Percentiles rank a stretch among this genome's conserved stretches.
These are phyloP conservation scores for Phrynocephalus vlangalii DNA, from an alignment of 2,797 vertebrate species.

Conservation along the genomic window DNA sequence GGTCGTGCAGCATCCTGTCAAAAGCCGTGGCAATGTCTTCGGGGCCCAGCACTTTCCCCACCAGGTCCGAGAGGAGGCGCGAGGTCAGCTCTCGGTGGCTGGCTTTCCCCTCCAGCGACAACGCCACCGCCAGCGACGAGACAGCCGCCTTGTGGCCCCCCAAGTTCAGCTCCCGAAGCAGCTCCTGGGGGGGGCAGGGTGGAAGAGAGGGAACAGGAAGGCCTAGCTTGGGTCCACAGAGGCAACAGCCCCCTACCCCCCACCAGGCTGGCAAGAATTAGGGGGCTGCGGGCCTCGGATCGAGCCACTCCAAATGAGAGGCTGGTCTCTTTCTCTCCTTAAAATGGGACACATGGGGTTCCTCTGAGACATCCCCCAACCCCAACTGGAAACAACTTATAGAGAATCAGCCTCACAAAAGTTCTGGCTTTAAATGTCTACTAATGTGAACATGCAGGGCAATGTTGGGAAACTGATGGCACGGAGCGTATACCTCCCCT, in stretches of 20 bases:
- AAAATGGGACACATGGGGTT: too few relatives aligned
- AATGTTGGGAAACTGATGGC: too few relatives aligned
- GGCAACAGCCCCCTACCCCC: too few relatives aligned
- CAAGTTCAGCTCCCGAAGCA: slow-evolving; percentile 86
- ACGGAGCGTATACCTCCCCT: neutral
- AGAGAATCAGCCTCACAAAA: too few relatives aligned
- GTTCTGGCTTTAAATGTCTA: too few relatives aligned
- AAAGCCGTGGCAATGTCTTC: slow-evolving; percentile 85
- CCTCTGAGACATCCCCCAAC: too few relatives aligned
- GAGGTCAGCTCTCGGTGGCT: slow-evolving; percentile 91
- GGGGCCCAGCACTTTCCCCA: slow-evolving; percentile 80
- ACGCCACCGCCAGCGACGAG: slow-evolving; percentile 84
- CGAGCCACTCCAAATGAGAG: neutral
- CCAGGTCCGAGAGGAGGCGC: slow-evolving; percentile 86
- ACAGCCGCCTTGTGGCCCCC: slow-evolving; percentile 82
- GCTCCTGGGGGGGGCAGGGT: slow-evolving; percentile 72
- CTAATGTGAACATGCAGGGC: too few relatives aligned
- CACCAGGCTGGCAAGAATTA: too few relatives aligned
- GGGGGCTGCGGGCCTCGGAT: too few relatives aligned
- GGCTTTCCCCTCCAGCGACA: slow-evolving; percentile 88
- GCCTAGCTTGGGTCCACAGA: too few relatives aligned
- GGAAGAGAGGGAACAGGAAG: neutral
- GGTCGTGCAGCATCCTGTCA: slow-evolving; percentile 85
- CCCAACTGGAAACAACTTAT: too few relatives aligned
- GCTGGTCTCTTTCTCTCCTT: too few relatives aligned